Percentiles rank a stretch among this genome's conserved stretches.
phyloP scores from a whole-genome alignment of 1,140 invertebrate genomes.

The Drosophila orena region DNA sequence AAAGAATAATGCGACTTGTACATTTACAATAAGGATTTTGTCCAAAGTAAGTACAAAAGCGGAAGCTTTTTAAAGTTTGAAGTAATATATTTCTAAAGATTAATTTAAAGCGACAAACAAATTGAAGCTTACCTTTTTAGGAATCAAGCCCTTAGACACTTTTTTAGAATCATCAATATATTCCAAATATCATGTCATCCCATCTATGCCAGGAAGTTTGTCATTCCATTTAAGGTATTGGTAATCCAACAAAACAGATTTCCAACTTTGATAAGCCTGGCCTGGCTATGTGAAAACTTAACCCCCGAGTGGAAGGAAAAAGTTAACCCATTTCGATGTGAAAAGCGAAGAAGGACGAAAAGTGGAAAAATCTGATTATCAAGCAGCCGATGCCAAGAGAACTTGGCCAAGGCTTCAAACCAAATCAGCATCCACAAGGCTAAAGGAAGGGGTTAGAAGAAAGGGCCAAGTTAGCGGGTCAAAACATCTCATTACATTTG shows the following conservation, averaged over 20 bases:
- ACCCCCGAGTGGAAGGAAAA: conserved; percentile 32
- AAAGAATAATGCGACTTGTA: not conserved
- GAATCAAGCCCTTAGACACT: not conserved
- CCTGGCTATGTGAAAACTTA: conserved; percentile 27
- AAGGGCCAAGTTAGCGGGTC: conserved; percentile 68
- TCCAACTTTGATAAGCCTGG: conserved; percentile 44
- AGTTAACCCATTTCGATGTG: conserved; percentile 48
- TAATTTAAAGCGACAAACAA: not conserved
- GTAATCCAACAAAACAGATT: conserved; percentile 21
- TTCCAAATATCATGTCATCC: not conserved
- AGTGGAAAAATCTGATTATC: conserved; percentile 48
- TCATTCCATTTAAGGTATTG: conserved; percentile 37
- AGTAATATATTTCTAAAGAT: not conserved
- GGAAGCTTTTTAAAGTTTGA: too few species aligned
- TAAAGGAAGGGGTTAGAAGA: conserved; percentile 36
- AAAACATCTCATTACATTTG: conserved; percentile 75
- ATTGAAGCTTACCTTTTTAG: too few species aligned
- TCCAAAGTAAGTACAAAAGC: not conserved
- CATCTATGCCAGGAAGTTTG: conserved; percentile 8
- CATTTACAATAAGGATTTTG: not conserved
- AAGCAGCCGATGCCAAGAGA: conserved; percentile 51
- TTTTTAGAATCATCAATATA: not conserved
- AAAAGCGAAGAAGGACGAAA: conserved; percentile 14
- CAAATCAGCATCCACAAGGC: conserved; percentile 53
- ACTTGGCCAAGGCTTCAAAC: conserved; percentile 55